These are phyloP conservation scores for Paramormyrops kingsleyae DNA, from an alignment of 2,113 vertebrate genomes.

Conservation along the genomic window DNA sequence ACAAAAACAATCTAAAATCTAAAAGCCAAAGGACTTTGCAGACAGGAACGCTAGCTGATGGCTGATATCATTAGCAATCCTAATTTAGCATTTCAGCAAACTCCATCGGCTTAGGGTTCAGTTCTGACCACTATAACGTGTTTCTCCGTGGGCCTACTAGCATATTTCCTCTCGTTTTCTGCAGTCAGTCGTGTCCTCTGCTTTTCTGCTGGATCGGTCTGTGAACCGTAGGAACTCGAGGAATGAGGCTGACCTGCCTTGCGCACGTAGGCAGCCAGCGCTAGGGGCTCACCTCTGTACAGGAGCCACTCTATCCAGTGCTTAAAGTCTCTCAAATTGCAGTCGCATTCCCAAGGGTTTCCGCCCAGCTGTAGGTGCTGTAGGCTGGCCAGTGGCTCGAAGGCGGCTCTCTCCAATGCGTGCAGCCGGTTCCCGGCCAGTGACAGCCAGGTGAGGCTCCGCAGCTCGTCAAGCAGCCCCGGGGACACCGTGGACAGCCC, in stretches of 20 bases:
- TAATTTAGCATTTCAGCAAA: not conserved
- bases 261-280: not conserved
- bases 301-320: conserved; percentile 99
- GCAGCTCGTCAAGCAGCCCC: conserved; percentile 79
- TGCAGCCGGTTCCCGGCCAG: conserved; percentile 86
- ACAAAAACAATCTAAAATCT: not conserved
- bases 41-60: not conserved
- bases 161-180: not conserved
- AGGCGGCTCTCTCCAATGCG: conserved; percentile 84
- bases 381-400: conserved; percentile 83
- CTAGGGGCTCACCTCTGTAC: conserved; percentile 70
- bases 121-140: not conserved
- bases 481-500: conserved; percentile 80
- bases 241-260: not conserved
- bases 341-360: conserved; percentile 98
- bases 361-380: conserved; percentile 86
- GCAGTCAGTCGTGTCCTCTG: not conserved
- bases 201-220: not conserved
- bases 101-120: not conserved
- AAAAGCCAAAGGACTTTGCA: not conserved
- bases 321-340: conserved; percentile 92
- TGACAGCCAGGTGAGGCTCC: conserved; percentile 80
- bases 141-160: not conserved
- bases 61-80: not conserved
- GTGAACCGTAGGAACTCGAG: not conserved